Evolutionary conservation across 2,888 invertebrate genomes (phyloP), one percentile per base, ranked within the genome.

Genomic region (Tinea trinotella): DNA sequence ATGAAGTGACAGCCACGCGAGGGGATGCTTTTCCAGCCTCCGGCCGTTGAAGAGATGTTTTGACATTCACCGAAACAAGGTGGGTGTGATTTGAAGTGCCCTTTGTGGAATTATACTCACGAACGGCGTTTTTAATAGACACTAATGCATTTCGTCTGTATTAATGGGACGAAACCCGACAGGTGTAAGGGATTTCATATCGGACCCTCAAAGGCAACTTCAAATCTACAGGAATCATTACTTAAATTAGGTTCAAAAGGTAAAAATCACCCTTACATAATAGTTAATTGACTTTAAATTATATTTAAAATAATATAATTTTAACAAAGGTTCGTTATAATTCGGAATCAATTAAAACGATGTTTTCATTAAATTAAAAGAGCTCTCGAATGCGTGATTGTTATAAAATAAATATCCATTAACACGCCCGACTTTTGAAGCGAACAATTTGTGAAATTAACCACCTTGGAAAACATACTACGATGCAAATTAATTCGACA

Each of bases 51-150:
- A 72, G 76, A 75, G 73, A 76, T 84, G 81, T 84, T 84, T 81
- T 85, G 85, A 84, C 84, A 82, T 84, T 70, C 70, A 76, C 71
- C 76, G 74, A 80, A 76, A 76, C 73, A 78, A 76, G 78, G 79
- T 81, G 84, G 84, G 84, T 84, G 85, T 84, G 85, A 84, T 84
- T 83, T 83, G 81, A 76, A 85, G 84, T 77, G 85, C 82, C 82
- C 84, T 84, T 84, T 85, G 84, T 84, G 84, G 84, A 83, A 84
- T 85, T 85, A 85, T 76, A 80, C 67, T 78, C 82, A 75, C 81
- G 81, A 68, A 75, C 66, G 76, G 77, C 77, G 77, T 80, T 79
- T 81, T 84, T 85, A 84, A 83, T 85, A 85, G 78, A 77, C 77
- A 80, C 84, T 85, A 85, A 85, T 85, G 84, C 80, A 83, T 83